Conservation (phyloP, 1,140 invertebrate genomes). For the Bombus picipes region DNA sequence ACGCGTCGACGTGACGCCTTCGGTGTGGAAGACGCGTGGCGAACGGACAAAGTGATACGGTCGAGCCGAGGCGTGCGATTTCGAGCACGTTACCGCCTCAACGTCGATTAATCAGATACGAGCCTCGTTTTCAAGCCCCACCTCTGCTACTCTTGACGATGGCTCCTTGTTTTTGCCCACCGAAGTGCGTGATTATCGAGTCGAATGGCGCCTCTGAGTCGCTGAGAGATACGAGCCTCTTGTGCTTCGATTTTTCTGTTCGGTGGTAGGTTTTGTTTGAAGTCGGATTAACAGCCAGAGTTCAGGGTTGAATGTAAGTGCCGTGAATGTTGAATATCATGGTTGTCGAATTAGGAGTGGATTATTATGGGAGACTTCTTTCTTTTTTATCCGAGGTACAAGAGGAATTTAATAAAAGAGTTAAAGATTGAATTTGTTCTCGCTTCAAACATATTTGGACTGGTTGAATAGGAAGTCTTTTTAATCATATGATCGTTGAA, state of each 20-base stretch:
- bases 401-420: background rate
- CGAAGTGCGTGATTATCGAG: slow-evolving; percentile 24
- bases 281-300: background rate
- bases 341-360: background rate
- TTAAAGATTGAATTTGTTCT: background rate
- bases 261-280: background rate
- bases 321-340: background rate
- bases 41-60: slow-evolving; percentile 15
- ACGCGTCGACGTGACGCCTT: slow-evolving; percentile 43
- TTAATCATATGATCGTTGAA: background rate
- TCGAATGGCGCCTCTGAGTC: slow-evolving; percentile 26
- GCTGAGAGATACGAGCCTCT: background rate
- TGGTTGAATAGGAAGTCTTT: too few relatives aligned
- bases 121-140: background rate
- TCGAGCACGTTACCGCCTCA: slow-evolving; percentile 10
- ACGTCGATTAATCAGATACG: slow-evolving; percentile 17
- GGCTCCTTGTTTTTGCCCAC: slow-evolving; percentile 7
- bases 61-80: slow-evolving; percentile 5
- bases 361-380: background rate
- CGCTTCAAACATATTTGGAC: background rate
- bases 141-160: background rate
- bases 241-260: background rate
- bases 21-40: slow-evolving; percentile 11
- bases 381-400: background rate
- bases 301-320: background rate